phyloP scores from a whole-genome alignment of 2,797 vertebrate genomes.

The Anguilla megastoma region DNA sequence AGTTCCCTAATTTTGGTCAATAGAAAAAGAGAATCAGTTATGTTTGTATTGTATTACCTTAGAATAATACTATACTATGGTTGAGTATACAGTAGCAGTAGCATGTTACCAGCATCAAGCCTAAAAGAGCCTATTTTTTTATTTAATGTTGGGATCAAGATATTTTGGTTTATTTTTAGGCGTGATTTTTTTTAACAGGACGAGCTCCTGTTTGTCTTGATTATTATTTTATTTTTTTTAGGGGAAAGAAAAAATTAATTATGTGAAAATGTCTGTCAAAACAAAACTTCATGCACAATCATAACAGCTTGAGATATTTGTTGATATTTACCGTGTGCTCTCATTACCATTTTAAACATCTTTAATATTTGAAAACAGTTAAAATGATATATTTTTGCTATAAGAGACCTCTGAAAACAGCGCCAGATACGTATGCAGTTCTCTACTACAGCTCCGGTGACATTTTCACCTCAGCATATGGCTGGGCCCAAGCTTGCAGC shows the following conservation, averaged over 20 bases:
- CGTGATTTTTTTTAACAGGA: background rate
- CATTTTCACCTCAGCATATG: constrained; percentile 19
- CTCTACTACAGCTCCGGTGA: constrained; percentile 1
- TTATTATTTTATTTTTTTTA: background rate
- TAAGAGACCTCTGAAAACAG: background rate
- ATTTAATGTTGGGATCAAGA: background rate
- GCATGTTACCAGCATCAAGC: background rate
- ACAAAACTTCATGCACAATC: background rate
- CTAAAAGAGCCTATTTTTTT: background rate
- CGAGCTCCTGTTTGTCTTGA: background rate
- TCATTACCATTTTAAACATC: background rate
- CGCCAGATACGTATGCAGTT: background rate
- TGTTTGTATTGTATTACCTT: constrained; percentile 32
- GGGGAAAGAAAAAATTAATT: background rate
- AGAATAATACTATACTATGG: background rate
- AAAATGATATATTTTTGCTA: background rate
- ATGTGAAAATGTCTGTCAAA: constrained; percentile 33
- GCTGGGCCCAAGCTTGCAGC: constrained; percentile 55
- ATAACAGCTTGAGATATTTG: background rate
- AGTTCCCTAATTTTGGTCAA: constrained; percentile 59
- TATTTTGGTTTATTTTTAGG: background rate
- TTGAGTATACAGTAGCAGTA: background rate
- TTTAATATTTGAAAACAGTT: background rate
- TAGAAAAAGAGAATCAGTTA: constrained; percentile 64
- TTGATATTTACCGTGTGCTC: background rate